These are phyloP conservation scores for Cinara cedri DNA, from an alignment of 2,888 invertebrate species.

Conservation along the genomic window DNA sequence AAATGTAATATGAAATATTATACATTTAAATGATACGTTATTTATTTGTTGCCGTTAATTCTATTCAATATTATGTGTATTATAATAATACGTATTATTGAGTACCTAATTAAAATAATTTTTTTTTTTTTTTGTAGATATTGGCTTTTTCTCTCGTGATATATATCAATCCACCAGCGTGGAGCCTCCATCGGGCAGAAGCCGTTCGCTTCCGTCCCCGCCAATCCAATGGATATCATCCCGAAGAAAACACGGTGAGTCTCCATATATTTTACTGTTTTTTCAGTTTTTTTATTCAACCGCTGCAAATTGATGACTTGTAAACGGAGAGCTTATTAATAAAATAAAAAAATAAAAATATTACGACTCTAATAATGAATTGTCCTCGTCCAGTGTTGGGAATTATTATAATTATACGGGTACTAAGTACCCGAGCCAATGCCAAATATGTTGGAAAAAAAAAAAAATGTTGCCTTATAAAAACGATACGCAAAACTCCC, in stretches of 20 bases:
- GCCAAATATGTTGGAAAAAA: background rate
- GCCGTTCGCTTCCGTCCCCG: conserved; percentile 43
- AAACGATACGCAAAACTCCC: background rate
- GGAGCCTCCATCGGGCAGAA: conserved; percentile 30
- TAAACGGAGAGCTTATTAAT: too few species aligned
- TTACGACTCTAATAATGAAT: background rate
- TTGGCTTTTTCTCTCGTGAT: conserved; percentile 17
- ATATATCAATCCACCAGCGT: conserved; percentile 29
- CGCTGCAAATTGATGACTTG: too few species aligned
- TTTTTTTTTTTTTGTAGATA: conserved; percentile 18
- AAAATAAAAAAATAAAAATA: too few species aligned
- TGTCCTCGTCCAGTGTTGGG: background rate
- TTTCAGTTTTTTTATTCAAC: too few species aligned
- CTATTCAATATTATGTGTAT: too few species aligned
- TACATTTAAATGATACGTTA: too few species aligned
- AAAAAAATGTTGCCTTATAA: background rate
- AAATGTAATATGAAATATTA: too few species aligned
- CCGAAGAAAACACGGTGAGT: conserved; percentile 40
- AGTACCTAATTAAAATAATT: background rate
- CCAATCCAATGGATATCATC: conserved; percentile 48
- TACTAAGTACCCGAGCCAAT: background rate
- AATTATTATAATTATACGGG: too few species aligned
- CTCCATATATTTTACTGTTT: background rate
- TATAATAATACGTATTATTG: too few species aligned
- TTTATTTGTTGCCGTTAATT: too few species aligned